These are phyloP conservation scores for Casuarius casuarius DNA, from an alignment of 2,113 vertebrate genomes.

Conservation along the genomic window DNA sequence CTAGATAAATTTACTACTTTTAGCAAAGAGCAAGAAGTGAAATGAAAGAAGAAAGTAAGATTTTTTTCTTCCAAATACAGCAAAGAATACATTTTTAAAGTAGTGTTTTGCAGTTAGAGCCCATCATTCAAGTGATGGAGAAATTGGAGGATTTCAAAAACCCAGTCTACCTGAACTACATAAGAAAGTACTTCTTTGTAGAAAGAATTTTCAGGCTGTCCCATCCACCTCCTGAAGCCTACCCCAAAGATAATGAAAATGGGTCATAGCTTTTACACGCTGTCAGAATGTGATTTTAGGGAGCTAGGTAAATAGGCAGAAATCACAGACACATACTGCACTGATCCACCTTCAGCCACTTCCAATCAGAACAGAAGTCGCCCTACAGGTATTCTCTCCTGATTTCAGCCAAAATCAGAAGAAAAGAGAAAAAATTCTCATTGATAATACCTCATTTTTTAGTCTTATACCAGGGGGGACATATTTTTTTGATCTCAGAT, in stretches of 20 bases:
- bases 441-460: neutral
- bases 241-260: neutral
- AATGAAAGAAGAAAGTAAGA: neutral
- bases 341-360: neutral
- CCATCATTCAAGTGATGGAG: neutral
- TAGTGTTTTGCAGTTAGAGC: neutral
- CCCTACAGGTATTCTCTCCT: neutral
- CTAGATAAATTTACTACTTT: neutral
- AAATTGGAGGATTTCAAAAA: neutral
- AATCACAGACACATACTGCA: neutral
- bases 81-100: neutral
- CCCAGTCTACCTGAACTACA: neutral
- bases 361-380: neutral
- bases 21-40: neutral
- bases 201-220: neutral
- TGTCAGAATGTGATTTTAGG: neutral
- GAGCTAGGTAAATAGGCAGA: neutral
- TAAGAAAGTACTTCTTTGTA: neutral
- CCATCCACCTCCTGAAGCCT: neutral
- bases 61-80: neutral
- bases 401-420: neutral
- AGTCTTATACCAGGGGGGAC: neutral
- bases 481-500: neutral
- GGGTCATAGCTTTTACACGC: neutral
- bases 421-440: neutral